Evolutionary conservation across 2,113 vertebrate genomes (phyloP), one percentile per base, ranked within the genome.

Genomic region (Synodontis membranacea): DNA sequence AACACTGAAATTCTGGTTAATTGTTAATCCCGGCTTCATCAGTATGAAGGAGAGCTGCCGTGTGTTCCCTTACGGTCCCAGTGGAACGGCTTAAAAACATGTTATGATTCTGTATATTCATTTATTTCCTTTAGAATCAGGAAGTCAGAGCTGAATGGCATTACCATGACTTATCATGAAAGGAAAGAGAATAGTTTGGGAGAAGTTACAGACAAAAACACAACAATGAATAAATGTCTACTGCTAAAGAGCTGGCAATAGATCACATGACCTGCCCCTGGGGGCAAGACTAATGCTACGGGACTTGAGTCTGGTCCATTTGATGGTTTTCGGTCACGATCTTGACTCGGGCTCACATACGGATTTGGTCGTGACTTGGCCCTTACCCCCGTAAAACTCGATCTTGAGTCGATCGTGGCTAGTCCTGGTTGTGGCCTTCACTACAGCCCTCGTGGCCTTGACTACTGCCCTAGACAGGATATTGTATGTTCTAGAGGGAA

Each of bases 1-100:
- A 83, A 84, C 56, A 80, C 11, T 78, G n/a, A 11, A 76, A 79
- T 85, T 66, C 75, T n/a, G 75, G 58, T 85, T 80, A 79, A 75
- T 79, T 0, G 60, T 80, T 66, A 80, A 85, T n/a, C 25, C 56
- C 4, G 6, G 12, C 21, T 66, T 79, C 21, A 31, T 72, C n/a
- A n/a, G n/a, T n/a, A n/a, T 56, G 28, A n/a, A n/a, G 66, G n/a
- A 84, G 66, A 54, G 11, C 10, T 34, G 70, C 68, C 39, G 5
- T 37, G 5, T n/a, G 37, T 58, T n/a, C 15, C 7, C n/a, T 84
- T 8, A 5, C 31, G 15, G 50, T 75, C 76, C 19, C n/a, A 2
- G 23, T 54, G 50, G 76, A 54, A 23, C 9, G 2, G 23, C 10
- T 15, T 80, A 0, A 42, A 17, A 17, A 34, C 2, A 2, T 42